Percentiles rank a stretch among this genome's conserved stretches.
Evolutionary conservation across 2,113 vertebrate genomes (phyloP).

Genomic region (Chionis minor): DNA sequence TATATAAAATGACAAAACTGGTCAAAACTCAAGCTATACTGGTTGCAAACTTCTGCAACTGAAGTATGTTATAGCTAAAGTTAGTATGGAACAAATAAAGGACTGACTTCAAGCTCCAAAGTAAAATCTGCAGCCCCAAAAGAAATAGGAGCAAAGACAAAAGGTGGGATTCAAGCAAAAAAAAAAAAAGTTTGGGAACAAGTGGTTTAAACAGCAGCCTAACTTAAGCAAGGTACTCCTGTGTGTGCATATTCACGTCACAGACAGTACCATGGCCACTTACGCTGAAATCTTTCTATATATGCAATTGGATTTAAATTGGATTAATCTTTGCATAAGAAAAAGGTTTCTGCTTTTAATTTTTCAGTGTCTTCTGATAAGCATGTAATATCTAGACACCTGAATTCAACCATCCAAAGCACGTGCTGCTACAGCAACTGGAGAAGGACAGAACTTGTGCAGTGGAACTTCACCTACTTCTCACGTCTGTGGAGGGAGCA

Average conservation of each 20-base stretch:
- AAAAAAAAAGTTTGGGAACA: background rate
- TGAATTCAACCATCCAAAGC: background rate
- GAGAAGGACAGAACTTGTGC: slow-evolving; percentile 10
- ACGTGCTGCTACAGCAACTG: background rate
- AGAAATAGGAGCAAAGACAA: background rate
- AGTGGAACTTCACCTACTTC: background rate
- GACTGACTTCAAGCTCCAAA: background rate
- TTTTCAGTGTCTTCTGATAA: background rate
- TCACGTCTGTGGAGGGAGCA: slow-evolving; percentile 10
- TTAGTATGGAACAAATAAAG: background rate
- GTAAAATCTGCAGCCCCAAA: background rate
- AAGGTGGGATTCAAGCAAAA: background rate
- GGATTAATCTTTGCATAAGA: background rate
- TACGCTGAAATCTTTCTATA: background rate
- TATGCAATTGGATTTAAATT: background rate
- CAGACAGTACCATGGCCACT: background rate
- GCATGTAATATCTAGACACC: background rate
- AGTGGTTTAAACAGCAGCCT: background rate
- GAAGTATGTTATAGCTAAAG: background rate
- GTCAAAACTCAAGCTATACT: background rate
- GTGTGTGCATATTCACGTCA: background rate
- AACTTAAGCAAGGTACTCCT: background rate
- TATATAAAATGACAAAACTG: background rate
- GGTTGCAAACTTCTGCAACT: background rate
- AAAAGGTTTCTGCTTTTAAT: background rate